These are phyloP conservation scores for Cryptops parisi DNA, from an alignment of 2,888 invertebrate species.

Conservation along the genomic window DNA sequence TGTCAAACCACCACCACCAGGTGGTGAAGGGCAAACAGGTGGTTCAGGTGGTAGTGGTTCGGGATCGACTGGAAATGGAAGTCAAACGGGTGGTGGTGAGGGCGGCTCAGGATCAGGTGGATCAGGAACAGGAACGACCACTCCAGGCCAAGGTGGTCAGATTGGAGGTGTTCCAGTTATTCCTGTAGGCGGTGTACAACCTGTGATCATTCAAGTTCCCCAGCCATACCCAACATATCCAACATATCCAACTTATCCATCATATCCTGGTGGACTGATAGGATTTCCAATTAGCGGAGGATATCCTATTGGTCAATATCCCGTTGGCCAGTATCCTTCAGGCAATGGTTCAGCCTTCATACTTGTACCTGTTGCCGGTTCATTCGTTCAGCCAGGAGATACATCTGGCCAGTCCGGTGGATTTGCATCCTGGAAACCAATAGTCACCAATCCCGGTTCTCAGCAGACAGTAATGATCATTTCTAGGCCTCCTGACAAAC, in stretches of 20 bases:
- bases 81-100: not conserved
- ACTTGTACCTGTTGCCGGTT: not conserved
- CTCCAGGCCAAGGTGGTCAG: not conserved
- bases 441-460: not conserved
- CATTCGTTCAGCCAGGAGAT: not conserved
- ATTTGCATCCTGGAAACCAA: not conserved
- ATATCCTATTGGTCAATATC: not conserved
- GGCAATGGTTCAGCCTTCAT: conserved; percentile 1
- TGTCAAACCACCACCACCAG: not conserved
- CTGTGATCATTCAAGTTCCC: too few relatives aligned
- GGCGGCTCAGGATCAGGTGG: not conserved
- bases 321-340: not conserved
- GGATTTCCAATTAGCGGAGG: too few relatives aligned
- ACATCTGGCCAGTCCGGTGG: not conserved
- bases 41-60: not conserved
- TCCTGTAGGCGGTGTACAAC: too few relatives aligned
- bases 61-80: too few relatives aligned
- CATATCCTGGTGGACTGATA: too few relatives aligned
- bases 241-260: too few relatives aligned
- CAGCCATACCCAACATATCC: too few relatives aligned
- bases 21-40: not conserved
- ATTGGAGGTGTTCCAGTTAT: not conserved
- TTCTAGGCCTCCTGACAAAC: not conserved
- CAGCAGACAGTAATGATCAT: conserved; percentile 4
- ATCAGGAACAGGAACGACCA: not conserved